Conservation (phyloP, 2,113 vertebrate species). For the Bos indicus region DNA sequence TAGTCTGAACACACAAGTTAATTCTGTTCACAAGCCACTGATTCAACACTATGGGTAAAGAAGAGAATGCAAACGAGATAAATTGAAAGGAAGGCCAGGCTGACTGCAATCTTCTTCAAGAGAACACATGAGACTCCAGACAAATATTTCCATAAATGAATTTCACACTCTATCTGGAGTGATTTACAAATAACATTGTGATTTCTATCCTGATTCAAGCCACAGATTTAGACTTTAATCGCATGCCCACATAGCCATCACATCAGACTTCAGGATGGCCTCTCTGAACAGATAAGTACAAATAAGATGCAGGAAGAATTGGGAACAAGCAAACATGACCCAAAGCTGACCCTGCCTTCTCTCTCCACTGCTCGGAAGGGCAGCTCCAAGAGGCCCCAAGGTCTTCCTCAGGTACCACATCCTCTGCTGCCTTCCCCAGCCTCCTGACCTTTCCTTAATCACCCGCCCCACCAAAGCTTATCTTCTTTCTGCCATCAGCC, state of each 20-base stretch:
- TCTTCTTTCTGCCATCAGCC: background rate
- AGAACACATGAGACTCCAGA: background rate
- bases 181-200: background rate
- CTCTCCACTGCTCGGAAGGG: background rate
- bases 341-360: background rate
- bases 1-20: conserved; percentile 35
- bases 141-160: background rate
- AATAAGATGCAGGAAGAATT: background rate
- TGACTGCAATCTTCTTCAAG: conserved; percentile 10
- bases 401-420: rapidly evolving
- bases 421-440: background rate
- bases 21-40: background rate
- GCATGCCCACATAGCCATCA: rapidly evolving
- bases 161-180: background rate
- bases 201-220: background rate
- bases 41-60: background rate
- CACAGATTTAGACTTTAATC: background rate
- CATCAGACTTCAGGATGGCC: background rate
- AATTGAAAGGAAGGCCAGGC: background rate
- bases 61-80: conserved; percentile 3
- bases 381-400: no score
- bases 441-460: background rate
- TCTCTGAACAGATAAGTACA: background rate
- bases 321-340: background rate
- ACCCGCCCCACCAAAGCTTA: background rate